Conservation (phyloP, 1,140 invertebrate species). For the Protaetia brevitarsis region DNA sequence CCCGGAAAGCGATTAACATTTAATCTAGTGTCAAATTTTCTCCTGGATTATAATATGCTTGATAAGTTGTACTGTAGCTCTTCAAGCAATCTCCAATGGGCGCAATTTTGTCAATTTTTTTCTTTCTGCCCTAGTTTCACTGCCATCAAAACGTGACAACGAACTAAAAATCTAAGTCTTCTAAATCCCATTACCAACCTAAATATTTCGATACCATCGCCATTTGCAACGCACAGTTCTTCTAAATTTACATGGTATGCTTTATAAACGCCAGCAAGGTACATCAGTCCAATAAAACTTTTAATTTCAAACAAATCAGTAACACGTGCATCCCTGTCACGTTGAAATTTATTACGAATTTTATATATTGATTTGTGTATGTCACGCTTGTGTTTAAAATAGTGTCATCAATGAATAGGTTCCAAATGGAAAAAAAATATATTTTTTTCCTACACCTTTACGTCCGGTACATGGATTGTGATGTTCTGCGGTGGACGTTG, state of each 20-base stretch:
- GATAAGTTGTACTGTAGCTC: constrained; percentile 42
- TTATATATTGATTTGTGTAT: constrained; percentile 21
- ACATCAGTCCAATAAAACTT: constrained; percentile 24
- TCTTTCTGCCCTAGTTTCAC: constrained; percentile 37
- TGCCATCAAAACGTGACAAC: constrained; percentile 41
- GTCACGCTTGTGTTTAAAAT: constrained; percentile 8
- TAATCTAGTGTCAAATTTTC: constrained; percentile 44
- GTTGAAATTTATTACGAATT: not conserved
- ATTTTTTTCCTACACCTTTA: not conserved
- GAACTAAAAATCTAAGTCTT: constrained; percentile 40
- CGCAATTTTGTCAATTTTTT: constrained; percentile 40
- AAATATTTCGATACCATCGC: constrained; percentile 35
- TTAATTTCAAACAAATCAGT: constrained; percentile 21
- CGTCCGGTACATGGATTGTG: not conserved
- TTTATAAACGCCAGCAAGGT: constrained; percentile 36
- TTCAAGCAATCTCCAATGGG: constrained; percentile 46
- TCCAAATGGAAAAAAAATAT: constrained; percentile 7
- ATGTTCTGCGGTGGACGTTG: constrained; percentile 9
- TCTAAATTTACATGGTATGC: constrained; percentile 33
- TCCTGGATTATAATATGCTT: constrained; percentile 41
- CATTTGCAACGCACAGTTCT: constrained; percentile 39
- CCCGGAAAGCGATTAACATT: constrained; percentile 47
- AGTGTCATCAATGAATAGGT: not conserved
- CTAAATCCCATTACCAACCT: constrained; percentile 35
- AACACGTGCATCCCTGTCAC: not conserved